Evolutionary conservation across 2,113 vertebrate genomes (phyloP).

Genomic region (Cepphus grylle): DNA sequence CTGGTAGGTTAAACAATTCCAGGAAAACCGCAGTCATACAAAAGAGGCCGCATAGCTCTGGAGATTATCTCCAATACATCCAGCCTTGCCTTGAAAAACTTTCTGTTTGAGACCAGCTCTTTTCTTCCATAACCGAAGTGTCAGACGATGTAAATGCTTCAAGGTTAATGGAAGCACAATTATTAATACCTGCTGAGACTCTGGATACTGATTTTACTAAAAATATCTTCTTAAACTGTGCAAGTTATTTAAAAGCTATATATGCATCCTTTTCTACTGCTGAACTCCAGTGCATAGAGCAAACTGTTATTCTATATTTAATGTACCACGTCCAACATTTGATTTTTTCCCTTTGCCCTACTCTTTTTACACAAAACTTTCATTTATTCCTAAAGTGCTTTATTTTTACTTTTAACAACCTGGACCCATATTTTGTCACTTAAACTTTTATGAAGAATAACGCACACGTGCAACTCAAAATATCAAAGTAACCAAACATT

Average conservation of each 20-base stretch:
- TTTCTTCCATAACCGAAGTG: background rate
- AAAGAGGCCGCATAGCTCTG: background rate
- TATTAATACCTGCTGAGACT: background rate
- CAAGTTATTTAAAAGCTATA: background rate
- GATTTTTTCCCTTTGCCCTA: background rate
- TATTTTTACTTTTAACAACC: background rate
- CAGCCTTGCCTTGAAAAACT: background rate
- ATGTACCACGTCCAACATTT: background rate
- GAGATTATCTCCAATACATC: background rate
- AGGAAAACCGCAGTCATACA: background rate
- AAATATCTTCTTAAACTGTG: background rate
- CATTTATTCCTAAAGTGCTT: background rate
- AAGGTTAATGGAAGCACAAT: background rate
- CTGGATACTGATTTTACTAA: background rate
- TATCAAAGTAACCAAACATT: slow-evolving; percentile 49
- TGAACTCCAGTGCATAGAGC: background rate
- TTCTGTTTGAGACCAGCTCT: background rate
- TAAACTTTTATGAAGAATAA: slow-evolving; percentile 61
- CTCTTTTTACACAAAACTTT: background rate
- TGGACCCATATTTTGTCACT: background rate
- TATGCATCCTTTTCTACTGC: background rate
- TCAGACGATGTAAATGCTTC: background rate
- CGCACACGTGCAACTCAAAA: background rate
- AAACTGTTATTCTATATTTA: background rate
- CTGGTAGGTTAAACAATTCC: background rate